These are phyloP conservation scores for Aleiodes sp. DNA, from an alignment of 1,140 invertebrate genomes.

Conservation along the genomic window DNA sequence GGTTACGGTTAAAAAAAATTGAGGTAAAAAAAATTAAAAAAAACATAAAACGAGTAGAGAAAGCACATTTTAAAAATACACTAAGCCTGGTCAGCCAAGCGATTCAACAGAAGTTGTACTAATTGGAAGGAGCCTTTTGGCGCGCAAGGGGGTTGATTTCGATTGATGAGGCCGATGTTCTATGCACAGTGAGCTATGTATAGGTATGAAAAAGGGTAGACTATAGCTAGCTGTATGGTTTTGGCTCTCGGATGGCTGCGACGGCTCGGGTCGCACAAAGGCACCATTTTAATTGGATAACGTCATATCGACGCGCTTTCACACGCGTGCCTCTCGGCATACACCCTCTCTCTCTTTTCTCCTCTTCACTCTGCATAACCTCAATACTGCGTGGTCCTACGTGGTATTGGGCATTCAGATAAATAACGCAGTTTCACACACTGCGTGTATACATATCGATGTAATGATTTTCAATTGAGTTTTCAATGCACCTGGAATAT, in stretches of 20 bases:
- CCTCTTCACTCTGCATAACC: neutral
- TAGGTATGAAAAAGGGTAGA: constrained; percentile 8
- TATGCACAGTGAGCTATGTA: constrained; percentile 21
- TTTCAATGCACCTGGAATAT: neutral
- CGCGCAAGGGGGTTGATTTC: constrained; percentile 52
- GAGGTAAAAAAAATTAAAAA: neutral
- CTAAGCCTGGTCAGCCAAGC: constrained; percentile 40
- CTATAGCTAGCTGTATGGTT: neutral
- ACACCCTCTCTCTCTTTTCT: constrained; percentile 7
- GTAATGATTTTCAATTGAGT: constrained; percentile 1
- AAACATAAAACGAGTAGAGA: neutral
- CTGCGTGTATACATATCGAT: neutral
- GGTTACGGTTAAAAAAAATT: constrained; percentile 13
- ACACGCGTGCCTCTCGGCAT: constrained; percentile 53
- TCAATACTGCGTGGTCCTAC: neutral
- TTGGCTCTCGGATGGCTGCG: constrained; percentile 45
- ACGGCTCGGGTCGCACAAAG: constrained; percentile 60
- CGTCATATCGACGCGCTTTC: constrained; percentile 59
- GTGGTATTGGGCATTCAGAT: neutral
- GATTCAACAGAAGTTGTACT: constrained; percentile 56
- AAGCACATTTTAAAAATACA: too few relatives aligned
- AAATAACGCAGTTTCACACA: constrained; percentile 12
- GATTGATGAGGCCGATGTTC: constrained; percentile 47
- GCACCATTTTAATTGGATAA: constrained; percentile 64
- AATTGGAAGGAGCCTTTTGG: constrained; percentile 61